These are phyloP conservation scores for Stictonetta naevosa DNA, from an alignment of 2,113 vertebrate species.

Conservation along the genomic window DNA sequence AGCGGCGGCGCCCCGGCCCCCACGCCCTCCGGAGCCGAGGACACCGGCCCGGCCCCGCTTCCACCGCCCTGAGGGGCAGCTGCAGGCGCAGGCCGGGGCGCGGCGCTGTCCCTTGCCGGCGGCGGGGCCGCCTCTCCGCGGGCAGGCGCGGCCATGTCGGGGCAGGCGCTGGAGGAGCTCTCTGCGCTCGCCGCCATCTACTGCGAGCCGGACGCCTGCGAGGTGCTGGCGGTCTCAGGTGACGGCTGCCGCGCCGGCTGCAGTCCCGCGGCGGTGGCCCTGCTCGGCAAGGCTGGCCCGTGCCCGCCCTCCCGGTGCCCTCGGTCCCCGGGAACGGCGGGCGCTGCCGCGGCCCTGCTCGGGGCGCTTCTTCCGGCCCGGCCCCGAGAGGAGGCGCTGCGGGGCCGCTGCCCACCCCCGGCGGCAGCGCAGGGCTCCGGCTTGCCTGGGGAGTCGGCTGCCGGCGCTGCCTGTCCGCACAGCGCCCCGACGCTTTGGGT, in stretches of 20 bases:
- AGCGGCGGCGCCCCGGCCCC: too few species aligned
- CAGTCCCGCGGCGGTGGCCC: neutral
- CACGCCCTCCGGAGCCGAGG: too few species aligned
- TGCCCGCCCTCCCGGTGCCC: too few species aligned
- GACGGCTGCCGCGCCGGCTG: conserved; percentile 15
- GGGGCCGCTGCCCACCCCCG: neutral
- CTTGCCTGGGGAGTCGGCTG: too few species aligned
- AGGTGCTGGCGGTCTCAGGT: conserved; percentile 83
- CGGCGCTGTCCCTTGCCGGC: too few species aligned
- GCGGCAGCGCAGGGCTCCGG: too few species aligned
- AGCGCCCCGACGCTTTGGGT: neutral
- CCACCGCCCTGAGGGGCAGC: too few species aligned
- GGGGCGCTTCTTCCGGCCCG: neutral
- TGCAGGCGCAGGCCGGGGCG: too few species aligned
- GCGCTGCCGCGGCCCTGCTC: neutral
- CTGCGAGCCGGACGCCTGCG: conserved; percentile 79
- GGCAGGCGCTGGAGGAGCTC: conserved; percentile 75
- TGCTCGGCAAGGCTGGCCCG: neutral
- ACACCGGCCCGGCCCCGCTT: too few species aligned
- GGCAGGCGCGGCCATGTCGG: conserved; percentile 64
- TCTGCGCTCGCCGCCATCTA: conserved; percentile 81
- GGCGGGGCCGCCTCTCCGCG: neutral
- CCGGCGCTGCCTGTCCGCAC: too few species aligned
- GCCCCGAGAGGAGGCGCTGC: neutral
- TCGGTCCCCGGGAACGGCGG: fast-evolving